Percentiles rank a stretch among this genome's conserved stretches.
phyloP scores from a whole-genome alignment of 2,888 invertebrate genomes.

The Stenichneumon culpator region DNA sequence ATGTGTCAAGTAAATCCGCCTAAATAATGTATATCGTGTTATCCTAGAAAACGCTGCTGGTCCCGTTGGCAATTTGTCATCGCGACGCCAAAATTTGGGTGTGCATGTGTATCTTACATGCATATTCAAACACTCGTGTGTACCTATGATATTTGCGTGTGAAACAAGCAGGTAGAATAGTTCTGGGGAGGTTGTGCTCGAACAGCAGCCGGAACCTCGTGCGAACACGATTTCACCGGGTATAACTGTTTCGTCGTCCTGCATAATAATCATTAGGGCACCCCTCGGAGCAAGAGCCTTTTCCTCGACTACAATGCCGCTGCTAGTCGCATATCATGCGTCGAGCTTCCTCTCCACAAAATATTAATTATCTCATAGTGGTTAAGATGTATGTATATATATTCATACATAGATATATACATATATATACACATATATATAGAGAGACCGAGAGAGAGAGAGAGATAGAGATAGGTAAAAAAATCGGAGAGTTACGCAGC shows the following conservation, averaged over 20 bases:
- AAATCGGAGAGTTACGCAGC: constrained; percentile 14
- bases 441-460: background rate
- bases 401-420: background rate
- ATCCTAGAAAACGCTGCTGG: constrained; percentile 4
- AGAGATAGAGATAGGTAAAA: background rate
- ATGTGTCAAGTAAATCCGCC: constrained; percentile 12
- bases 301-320: background rate
- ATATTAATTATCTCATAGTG: constrained; percentile 41
- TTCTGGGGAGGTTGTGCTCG: background rate
- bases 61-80: constrained; percentile 32
- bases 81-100: constrained; percentile 5
- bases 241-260: constrained; percentile 26
- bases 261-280: constrained; percentile 16
- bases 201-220: constrained; percentile 5
- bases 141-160: constrained; percentile 6
- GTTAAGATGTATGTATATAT: constrained; percentile 40
- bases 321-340: background rate
- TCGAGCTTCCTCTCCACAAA: constrained; percentile 7
- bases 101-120: background rate
- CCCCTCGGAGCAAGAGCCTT: background rate
- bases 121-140: background rate
- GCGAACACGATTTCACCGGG: background rate
- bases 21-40: constrained; percentile 17
- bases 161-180: constrained; percentile 6
- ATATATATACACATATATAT: too few relatives aligned